Evolutionary conservation across 2,888 invertebrate genomes (phyloP), one percentile per base, ranked within the genome.

Genomic region (Amphipyra berbera): DNA sequence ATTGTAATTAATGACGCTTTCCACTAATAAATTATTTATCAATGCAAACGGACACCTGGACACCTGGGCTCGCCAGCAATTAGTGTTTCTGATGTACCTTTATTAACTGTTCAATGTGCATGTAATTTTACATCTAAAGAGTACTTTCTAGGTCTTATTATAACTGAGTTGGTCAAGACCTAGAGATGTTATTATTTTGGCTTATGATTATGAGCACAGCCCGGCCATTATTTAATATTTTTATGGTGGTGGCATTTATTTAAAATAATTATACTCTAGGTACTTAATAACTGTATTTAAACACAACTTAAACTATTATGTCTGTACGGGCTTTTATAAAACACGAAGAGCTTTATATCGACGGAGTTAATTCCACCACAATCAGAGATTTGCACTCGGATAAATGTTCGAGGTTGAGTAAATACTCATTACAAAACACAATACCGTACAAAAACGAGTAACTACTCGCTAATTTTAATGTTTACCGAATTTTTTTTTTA

Each of bases 21-120:
- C 71, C 44, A 57, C 59, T 65, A 52, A 76, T 76, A 40, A 40
- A 73, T 76, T 66, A 76, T 76, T 76, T 60, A 53, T 46, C 52
- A 46, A 55, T 63, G 53, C 71, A 61, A 54, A 33, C 46, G n/a
- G 48, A 63, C 73, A 73, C 68, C 65, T 76, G 76, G 56, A 49
- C 59, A 71, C 65, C 61, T 76, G 67, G 68, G 56, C 48, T 65
- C 44, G 48, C 52, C 38, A 45, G 42, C 59, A 63, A 76, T 68
- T 74, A 55, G 56, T 55, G 47, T 49, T 60, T 56, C 52, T 54
- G 42, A 66, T 57, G 46, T 66, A 53, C 30, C 44, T 49, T 46
- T 63, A 63, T 56, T 66, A 57, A 47, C 44, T 55, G 41, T 57
- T 42, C 38, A 44, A 48, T 48, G 45, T 49, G 44, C 48, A 37